phyloP scores from a whole-genome alignment of 1,140 invertebrate genomes.

The Lordiphosa stackelbergi region DNA sequence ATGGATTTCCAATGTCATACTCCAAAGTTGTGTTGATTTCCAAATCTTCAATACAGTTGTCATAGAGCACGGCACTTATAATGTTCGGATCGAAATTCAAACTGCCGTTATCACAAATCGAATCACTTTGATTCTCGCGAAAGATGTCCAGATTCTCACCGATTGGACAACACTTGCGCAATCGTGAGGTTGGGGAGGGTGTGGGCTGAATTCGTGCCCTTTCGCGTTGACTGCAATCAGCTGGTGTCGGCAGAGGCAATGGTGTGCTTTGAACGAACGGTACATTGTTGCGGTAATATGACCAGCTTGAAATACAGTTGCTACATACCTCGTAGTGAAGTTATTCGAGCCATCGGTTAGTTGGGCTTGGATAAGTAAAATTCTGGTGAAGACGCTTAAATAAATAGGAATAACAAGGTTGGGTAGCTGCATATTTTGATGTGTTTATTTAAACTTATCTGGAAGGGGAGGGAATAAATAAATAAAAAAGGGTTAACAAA shows the following conservation, averaged over 20 bases:
- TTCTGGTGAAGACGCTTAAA: conserved; percentile 5
- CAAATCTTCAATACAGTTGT: conserved; percentile 73
- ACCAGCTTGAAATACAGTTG: too few species aligned
- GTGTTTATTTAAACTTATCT: too few species aligned
- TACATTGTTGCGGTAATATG: too few species aligned
- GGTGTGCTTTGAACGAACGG: not conserved
- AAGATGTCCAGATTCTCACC: conserved; percentile 63
- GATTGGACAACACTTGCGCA: conserved; percentile 69
- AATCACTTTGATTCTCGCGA: conserved; percentile 62
- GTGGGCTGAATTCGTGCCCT: conserved; percentile 49
- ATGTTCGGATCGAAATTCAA: conserved; percentile 52
- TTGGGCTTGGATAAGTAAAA: not conserved
- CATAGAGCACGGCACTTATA: conserved; percentile 62
- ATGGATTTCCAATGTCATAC: conserved; percentile 70
- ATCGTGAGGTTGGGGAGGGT: conserved; percentile 29
- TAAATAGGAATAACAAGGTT: too few species aligned
- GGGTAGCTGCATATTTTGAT: too few species aligned
- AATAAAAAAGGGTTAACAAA: conserved; percentile 7
- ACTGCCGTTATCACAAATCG: conserved; percentile 54
- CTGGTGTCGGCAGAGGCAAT: conserved; percentile 17
- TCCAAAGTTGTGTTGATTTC: conserved; percentile 44
- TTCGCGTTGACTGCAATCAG: conserved; percentile 66
- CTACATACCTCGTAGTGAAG: too few species aligned
- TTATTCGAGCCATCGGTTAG: too few species aligned
- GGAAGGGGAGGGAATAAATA: too few species aligned